Evolutionary conservation across 2,797 vertebrate species (phyloP).

Genomic region (Menidia menidia): DNA sequence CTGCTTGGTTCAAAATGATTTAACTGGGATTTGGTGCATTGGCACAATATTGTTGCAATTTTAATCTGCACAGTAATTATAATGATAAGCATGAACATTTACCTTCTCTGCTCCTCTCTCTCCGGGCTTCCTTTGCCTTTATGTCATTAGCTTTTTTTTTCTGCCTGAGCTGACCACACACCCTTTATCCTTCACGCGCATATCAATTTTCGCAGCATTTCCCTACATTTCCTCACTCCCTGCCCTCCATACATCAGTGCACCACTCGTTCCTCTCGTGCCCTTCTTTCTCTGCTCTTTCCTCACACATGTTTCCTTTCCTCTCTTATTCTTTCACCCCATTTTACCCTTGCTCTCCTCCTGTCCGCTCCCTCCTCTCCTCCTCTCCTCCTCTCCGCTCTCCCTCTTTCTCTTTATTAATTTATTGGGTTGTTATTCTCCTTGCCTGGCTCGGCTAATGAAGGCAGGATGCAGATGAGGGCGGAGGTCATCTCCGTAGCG

Average conservation of each 20-base stretch:
- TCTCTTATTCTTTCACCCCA: slow-evolving; percentile 33
- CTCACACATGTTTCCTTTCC: slow-evolving; percentile 40
- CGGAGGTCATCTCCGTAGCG: slow-evolving; percentile 84
- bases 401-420: slow-evolving; percentile 83
- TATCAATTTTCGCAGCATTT: slow-evolving; percentile 32
- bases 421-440: slow-evolving; percentile 86
- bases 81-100: slow-evolving; percentile 11
- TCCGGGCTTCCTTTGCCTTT: slow-evolving; percentile 14
- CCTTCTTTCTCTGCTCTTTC: slow-evolving; percentile 60
- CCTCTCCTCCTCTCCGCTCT: slow-evolving; percentile 39
- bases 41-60: slow-evolving; percentile 13
- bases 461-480: slow-evolving; percentile 87
- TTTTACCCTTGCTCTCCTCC: slow-evolving; percentile 63
- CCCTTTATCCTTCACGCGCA: slow-evolving; percentile 12
- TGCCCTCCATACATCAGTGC: slow-evolving; percentile 58
- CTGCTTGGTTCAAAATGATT: slow-evolving; percentile 32
- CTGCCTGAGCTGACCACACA: slow-evolving; percentile 34
- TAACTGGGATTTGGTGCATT: slow-evolving; percentile 19
- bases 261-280: slow-evolving; percentile 48
- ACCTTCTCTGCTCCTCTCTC: slow-evolving; percentile 17
- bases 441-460: slow-evolving; percentile 84
- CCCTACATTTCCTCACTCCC: slow-evolving; percentile 35
- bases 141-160: slow-evolving; percentile 39
- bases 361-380: slow-evolving; percentile 47
- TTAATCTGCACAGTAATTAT: slow-evolving; percentile 38